phyloP scores from a whole-genome alignment of 2,888 invertebrate species.

The Acleris emargana region DNA sequence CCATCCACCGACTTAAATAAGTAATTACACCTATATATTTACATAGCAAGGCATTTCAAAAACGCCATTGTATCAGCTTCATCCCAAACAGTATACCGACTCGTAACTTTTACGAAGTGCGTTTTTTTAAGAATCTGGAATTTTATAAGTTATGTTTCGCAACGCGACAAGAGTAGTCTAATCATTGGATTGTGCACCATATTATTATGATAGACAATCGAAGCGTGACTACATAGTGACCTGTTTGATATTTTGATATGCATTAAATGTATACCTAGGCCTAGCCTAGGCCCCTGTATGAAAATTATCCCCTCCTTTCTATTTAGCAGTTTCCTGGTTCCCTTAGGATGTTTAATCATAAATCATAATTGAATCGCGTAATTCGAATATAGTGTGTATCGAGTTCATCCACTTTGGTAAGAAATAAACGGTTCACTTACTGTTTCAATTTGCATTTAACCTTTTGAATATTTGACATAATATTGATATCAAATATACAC shows the following conservation, averaged over 20 bases:
- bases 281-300: neutral
- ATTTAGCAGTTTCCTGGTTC: neutral
- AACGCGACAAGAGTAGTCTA: neutral
- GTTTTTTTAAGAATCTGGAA: too few relatives aligned
- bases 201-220: slow-evolving; percentile 15
- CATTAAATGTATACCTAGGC: slow-evolving; percentile 22
- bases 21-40: neutral
- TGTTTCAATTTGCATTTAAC: neutral
- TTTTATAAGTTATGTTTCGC: too few relatives aligned
- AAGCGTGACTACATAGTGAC: slow-evolving; percentile 33
- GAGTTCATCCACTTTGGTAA: too few relatives aligned
- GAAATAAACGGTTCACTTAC: neutral
- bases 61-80: too few relatives aligned
- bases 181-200: neutral
- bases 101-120: too few relatives aligned
- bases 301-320: neutral
- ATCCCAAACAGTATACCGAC: too few relatives aligned
- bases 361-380: too few relatives aligned
- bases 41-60: too few relatives aligned
- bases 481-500: too few relatives aligned
- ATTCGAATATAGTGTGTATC: too few relatives aligned
- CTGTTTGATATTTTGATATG: slow-evolving; percentile 34
- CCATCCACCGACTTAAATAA: slow-evolving; percentile 55
- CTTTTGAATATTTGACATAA: too few relatives aligned
- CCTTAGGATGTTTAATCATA: too few relatives aligned